Conservation (phyloP, 2,888 invertebrate species). For the Lithophane semibrunnea region DNA sequence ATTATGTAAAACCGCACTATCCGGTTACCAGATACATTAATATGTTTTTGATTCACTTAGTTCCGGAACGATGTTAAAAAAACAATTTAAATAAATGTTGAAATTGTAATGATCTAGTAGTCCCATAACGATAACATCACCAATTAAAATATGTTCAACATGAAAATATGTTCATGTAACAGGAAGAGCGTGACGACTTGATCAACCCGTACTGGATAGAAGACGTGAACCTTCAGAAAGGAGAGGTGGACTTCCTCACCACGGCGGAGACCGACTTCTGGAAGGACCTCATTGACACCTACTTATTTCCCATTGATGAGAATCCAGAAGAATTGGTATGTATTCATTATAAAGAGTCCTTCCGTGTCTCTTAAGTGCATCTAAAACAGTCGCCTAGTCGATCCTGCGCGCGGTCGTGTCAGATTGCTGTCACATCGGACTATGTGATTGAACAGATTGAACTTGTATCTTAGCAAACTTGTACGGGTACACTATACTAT, state of each 20-base stretch:
- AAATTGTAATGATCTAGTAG: not conserved
- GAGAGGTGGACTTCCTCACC: slow-evolving; percentile 96
- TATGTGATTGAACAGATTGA: not conserved
- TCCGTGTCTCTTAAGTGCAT: not conserved
- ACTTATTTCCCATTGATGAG: slow-evolving; percentile 97
- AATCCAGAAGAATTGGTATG: slow-evolving; percentile 96
- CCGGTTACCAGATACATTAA: not conserved
- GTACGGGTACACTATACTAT: not conserved
- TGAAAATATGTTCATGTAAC: slow-evolving; percentile 1
- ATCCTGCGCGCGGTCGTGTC: not conserved
- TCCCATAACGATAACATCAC: not conserved
- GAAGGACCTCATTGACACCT: slow-evolving; percentile 97
- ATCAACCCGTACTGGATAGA: slow-evolving; percentile 98
- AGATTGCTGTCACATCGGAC: not conserved
- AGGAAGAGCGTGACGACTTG: slow-evolving; percentile 95
- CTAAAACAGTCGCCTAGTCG: not conserved
- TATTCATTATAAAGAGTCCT: not conserved
- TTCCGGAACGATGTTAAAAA: not conserved
- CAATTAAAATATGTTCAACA: not conserved
- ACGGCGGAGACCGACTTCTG: slow-evolving; percentile 97
- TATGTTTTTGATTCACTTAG: not conserved
- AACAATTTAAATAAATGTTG: not conserved
- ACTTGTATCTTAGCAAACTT: not conserved
- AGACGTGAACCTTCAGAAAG: slow-evolving; percentile 96
- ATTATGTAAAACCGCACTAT: not conserved